Conservation (phyloP, 2,113 vertebrate species). For the Bungarus multicinctus region DNA sequence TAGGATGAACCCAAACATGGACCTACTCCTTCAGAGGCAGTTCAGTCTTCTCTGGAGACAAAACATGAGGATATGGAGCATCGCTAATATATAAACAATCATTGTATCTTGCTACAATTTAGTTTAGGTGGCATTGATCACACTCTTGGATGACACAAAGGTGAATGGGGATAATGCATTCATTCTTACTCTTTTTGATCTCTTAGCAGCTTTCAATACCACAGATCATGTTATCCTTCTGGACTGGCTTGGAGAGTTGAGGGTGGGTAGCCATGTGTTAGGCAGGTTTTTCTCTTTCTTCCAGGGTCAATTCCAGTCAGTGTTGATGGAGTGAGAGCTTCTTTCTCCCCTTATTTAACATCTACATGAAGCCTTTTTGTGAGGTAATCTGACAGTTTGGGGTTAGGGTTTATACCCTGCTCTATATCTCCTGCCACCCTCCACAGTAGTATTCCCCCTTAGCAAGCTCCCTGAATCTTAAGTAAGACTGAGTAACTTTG, state of each 20-base stretch:
- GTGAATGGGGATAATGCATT: not conserved
- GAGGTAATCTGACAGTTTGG: not conserved
- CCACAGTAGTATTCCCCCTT: not conserved
- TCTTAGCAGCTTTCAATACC: not conserved
- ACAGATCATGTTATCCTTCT: not conserved
- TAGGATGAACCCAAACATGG: not conserved
- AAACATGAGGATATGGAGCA: not conserved
- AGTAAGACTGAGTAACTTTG: not conserved
- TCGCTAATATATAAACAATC: not conserved
- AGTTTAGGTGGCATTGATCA: not conserved
- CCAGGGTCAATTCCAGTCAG: not conserved
- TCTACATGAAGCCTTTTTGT: not conserved
- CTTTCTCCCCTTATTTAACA: not conserved
- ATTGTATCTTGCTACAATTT: not conserved
- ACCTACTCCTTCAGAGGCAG: not conserved
- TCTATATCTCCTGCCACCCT: not conserved
- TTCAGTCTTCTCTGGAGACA: not conserved
- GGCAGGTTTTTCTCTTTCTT: not conserved
- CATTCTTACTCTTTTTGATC: not conserved
- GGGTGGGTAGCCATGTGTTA: not conserved
- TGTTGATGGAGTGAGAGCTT: not conserved
- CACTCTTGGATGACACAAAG: not conserved
- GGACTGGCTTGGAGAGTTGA: not conserved
- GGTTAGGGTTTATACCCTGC: not conserved
- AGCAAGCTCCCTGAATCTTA: not conserved